Evolutionary conservation across 2,113 vertebrate species (phyloP).

Genomic region (Phrynosoma platyrhinos): DNA sequence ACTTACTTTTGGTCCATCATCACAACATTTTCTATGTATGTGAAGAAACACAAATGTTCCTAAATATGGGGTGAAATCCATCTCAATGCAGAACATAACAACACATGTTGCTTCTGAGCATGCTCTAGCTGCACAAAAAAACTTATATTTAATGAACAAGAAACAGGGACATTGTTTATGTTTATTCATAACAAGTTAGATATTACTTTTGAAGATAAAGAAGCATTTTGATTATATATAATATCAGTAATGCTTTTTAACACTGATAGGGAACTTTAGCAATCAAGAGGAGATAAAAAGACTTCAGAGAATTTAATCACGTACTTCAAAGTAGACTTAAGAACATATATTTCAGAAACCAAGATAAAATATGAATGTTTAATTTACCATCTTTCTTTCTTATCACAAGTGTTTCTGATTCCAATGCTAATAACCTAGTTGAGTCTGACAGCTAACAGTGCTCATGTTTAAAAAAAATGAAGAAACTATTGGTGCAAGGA

Average conservation of each 20-base stretch:
- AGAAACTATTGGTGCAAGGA: slow-evolving; percentile 51
- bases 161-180: slow-evolving; percentile 73
- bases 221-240: slow-evolving; percentile 74
- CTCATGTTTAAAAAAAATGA: neutral
- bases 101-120: slow-evolving; percentile 18
- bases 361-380: slow-evolving; percentile 77
- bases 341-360: slow-evolving; percentile 75
- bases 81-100: neutral
- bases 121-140: slow-evolving; percentile 52
- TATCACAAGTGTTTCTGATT: slow-evolving; percentile 63
- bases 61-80: no score
- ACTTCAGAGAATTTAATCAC: slow-evolving; percentile 71
- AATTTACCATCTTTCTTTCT: slow-evolving; percentile 70
- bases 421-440: slow-evolving; percentile 73
- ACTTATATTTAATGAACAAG: slow-evolving; percentile 75
- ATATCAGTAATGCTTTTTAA: slow-evolving; percentile 68
- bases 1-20: no score
- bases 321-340: slow-evolving; percentile 74
- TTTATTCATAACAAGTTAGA: slow-evolving; percentile 77
- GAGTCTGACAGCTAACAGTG: slow-evolving; percentile 62
- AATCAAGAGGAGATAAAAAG: slow-evolving; percentile 77
- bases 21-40: no score
- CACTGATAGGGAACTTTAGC: slow-evolving; percentile 75
- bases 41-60: no score
- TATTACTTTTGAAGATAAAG: slow-evolving; percentile 76